Base-by-base conservation (phyloP, 2,888 invertebrate species). In the Lithophane socia region DNA sequence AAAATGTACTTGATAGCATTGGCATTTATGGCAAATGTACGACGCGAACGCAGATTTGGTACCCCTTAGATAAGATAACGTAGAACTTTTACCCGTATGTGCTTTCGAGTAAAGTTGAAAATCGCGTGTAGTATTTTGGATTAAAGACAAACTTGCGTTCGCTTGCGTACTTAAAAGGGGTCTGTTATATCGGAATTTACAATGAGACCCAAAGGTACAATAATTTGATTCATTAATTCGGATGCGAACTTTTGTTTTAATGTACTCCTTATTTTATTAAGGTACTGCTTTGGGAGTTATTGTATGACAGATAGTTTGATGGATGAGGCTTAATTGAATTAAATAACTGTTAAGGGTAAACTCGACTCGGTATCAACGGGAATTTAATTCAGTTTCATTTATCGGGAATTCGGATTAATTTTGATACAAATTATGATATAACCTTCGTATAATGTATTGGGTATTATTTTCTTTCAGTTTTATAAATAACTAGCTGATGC, bases 191-290 rank as follows among this genome's bases (percentile, higher is more conserved):
- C 69, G 86, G 75, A 87, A 86, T 89, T 88, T 87, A 90, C 84
- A 87, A 87, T 87, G 83, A 80, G 82, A 75, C 91, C 90, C 91
- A 67, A 80, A 86, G 89, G 91, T 84, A 84, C 84, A 80, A 87
- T 91, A 90, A 88, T 87, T 87, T 87, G 82, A 84, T 77, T 88
- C 84, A 89, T 90, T 90, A 89, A 90, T 79, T 85, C 75, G 54
- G 76, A 78, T 61, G 75, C 79, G 80, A 89, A 89, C 83, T 89
- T 87, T 89, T 88, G 87, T 89, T 86, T 82, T 83, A 84, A 88
- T 80, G 75, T 78, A 80, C 81, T 81, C 79, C 84, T 86, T 85
- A 84, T 83, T 87, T 87, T 87, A 87, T 86, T 80, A 81, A 77
- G 78, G 76, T 73, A 82, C 18, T 61, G 75, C 56, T 75, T 70